These are phyloP conservation scores for Dynastes maya DNA, from an alignment of 2,888 invertebrate genomes.

Conservation along the genomic window DNA sequence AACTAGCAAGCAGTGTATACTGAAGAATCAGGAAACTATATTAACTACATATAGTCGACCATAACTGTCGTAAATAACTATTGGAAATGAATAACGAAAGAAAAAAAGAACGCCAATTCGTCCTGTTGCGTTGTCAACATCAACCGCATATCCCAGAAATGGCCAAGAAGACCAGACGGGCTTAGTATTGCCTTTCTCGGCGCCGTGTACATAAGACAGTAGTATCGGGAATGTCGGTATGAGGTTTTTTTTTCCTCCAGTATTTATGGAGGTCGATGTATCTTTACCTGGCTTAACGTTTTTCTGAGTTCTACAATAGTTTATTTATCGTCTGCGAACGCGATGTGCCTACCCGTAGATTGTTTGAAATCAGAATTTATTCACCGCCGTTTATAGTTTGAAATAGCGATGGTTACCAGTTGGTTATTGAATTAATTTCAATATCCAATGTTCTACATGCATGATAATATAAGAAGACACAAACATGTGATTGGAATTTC, in stretches of 20 bases:
- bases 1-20: background rate
- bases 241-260: conserved; percentile 46
- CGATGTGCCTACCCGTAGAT: conserved; percentile 14
- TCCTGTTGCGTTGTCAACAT: conserved; percentile 48
- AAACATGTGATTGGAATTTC: background rate
- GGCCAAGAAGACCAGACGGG: conserved; percentile 50
- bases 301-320: conserved; percentile 27
- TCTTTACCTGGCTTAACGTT: conserved; percentile 35
- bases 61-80: conserved; percentile 42
- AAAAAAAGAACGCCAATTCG: conserved; percentile 46
- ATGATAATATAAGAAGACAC: too few species aligned
- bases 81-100: conserved; percentile 38
- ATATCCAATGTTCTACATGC: background rate
- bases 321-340: conserved; percentile 31
- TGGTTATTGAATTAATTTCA: conserved; percentile 18
- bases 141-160: conserved; percentile 49
- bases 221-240: conserved; percentile 52
- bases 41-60: conserved; percentile 14
- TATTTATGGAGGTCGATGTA: conserved; percentile 52
- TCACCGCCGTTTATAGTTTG: conserved; percentile 1
- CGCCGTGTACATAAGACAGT: conserved; percentile 51
- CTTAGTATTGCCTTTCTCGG: conserved; percentile 54
- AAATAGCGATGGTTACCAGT: conserved; percentile 1
- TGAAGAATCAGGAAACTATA: conserved; percentile 34
- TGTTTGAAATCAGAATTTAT: conserved; percentile 29